Percentiles rank a stretch among this genome's conserved stretches.
These are phyloP conservation scores for Ispidina lecontei DNA, from an alignment of 2,797 vertebrate species.

Conservation along the genomic window DNA sequence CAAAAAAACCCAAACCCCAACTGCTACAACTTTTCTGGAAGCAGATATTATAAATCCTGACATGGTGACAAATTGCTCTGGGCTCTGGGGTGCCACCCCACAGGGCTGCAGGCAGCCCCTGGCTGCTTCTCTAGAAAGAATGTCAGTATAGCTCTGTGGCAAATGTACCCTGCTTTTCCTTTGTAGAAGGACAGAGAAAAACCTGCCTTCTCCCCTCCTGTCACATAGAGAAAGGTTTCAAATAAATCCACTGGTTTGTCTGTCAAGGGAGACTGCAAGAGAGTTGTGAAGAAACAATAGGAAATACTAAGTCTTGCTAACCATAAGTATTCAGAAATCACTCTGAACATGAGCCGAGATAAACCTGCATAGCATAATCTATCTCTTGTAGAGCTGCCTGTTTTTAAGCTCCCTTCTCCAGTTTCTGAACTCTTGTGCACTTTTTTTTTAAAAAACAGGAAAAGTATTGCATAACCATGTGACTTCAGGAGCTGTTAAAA, in stretches of 20 bases:
- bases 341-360: background rate
- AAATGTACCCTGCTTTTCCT: background rate
- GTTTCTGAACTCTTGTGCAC: background rate
- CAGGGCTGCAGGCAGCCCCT: background rate
- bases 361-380: background rate
- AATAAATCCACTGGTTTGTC: background rate
- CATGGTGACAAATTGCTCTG: background rate
- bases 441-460: background rate
- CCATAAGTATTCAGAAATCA: background rate
- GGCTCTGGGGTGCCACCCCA: background rate
- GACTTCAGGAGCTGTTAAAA: background rate
- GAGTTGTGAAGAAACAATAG: background rate
- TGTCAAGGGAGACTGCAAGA: background rate
- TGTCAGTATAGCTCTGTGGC: too few relatives aligned
- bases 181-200: background rate
- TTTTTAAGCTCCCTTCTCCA: background rate
- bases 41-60: background rate
- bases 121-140: background rate
- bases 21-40: background rate
- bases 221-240: background rate
- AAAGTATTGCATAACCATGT: accelerated
- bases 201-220: background rate
- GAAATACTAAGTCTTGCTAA: background rate
- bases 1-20: too few relatives aligned
- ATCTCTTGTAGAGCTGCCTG: background rate